Conservation (phyloP, 2,797 vertebrate genomes). For the Helostoma temminkii region DNA sequence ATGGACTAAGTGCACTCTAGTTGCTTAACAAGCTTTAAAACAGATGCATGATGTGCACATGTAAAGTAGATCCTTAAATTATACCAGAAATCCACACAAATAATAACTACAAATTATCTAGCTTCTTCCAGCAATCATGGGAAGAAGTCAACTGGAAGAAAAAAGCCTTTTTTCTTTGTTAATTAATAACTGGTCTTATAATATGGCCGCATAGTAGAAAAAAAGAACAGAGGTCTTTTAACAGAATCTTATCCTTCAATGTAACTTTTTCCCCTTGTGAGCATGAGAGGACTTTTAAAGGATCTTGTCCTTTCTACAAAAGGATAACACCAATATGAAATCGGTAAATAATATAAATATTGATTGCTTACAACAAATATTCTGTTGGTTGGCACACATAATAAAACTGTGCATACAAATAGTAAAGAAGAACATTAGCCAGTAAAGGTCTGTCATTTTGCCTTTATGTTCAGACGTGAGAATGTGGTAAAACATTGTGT, state of each 20-base stretch:
- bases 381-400: conserved; percentile 9
- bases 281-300: conserved; percentile 6
- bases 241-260: conserved; percentile 12
- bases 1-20: rapidly evolving
- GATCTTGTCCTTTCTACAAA: not conserved
- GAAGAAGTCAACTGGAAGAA: conserved; percentile 7
- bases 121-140: not conserved
- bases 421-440: conserved; percentile 2
- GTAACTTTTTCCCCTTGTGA: not conserved
- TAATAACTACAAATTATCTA: not conserved
- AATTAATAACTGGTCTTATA: conserved; percentile 25
- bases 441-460: conserved; percentile 15
- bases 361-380: conserved; percentile 12
- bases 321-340: not conserved
- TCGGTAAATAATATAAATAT: conserved; percentile 3
- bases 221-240: conserved; percentile 29
- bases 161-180: conserved; percentile 14
- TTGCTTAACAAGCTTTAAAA: not conserved
- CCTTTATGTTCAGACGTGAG: conserved; percentile 27
- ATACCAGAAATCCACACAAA: no score
- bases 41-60: no score
- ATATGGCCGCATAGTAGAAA: conserved; percentile 5
- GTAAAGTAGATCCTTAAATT: no score
- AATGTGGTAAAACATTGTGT: conserved; percentile 23
- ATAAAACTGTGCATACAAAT: conserved; percentile 13